phyloP scores from a whole-genome alignment of 2,797 vertebrate species.

The Heterohyrax brucei region DNA sequence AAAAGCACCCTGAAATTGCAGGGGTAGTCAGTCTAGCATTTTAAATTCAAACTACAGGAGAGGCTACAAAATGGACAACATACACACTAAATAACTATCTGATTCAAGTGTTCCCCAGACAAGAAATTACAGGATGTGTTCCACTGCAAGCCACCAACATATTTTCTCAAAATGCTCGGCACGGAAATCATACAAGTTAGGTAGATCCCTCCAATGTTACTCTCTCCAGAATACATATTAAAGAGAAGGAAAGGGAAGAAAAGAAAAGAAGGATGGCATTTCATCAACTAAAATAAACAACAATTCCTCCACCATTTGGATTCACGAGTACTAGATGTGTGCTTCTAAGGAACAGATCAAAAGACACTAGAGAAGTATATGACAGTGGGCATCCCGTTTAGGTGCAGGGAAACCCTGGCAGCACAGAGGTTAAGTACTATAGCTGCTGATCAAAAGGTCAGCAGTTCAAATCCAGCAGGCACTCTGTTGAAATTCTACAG shows the following conservation, averaged over 20 bases:
- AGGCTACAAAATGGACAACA: slow-evolving; percentile 22
- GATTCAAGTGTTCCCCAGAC: background rate
- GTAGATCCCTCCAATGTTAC: slow-evolving; percentile 33
- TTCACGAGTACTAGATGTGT: background rate
- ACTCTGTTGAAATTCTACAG: too few species aligned
- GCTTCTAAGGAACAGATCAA: slow-evolving; percentile 39
- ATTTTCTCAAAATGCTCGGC: slow-evolving; percentile 77
- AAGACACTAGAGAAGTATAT: background rate
- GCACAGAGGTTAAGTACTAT: too few species aligned
- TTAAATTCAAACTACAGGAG: slow-evolving; percentile 27
- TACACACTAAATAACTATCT: background rate
- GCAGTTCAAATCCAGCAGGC: too few species aligned
- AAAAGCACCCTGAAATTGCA: background rate
- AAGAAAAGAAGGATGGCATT: background rate
- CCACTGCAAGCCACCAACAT: slow-evolving; percentile 46
- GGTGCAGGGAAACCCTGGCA: too few species aligned
- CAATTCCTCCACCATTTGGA: background rate
- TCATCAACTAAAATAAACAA: slow-evolving; percentile 41
- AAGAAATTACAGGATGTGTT: slow-evolving; percentile 53
- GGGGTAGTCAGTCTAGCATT: background rate
- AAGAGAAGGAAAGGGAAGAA: background rate
- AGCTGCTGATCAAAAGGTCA: too few species aligned
- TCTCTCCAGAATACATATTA: background rate
- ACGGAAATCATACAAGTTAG: slow-evolving; percentile 59
- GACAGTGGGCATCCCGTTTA: background rate